Conservation (phyloP, 2,888 invertebrate genomes). For the Phlogophora meticulosa region DNA sequence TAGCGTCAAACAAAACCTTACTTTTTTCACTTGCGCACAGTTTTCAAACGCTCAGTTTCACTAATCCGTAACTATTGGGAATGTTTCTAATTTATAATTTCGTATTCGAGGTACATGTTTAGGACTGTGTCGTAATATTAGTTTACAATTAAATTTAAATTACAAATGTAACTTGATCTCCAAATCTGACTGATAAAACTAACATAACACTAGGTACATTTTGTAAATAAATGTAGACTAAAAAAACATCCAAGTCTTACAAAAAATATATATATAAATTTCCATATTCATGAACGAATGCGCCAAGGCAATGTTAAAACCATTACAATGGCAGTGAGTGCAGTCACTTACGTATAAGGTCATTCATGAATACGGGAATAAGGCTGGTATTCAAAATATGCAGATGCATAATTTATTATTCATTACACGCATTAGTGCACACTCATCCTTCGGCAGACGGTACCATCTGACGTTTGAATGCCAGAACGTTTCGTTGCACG, state of each 20-base stretch:
- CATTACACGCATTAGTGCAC: constrained; percentile 55
- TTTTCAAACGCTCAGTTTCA: constrained; percentile 15
- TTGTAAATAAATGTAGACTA: constrained; percentile 62
- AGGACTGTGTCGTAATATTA: constrained; percentile 54
- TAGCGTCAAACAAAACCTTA: not conserved
- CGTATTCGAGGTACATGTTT: constrained; percentile 69
- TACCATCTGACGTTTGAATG: constrained; percentile 34
- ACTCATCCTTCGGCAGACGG: constrained; percentile 47
- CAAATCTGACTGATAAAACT: constrained; percentile 58
- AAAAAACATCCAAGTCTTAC: constrained; percentile 63
- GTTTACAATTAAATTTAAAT: constrained; percentile 51
- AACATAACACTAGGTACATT: constrained; percentile 60
- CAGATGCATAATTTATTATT: constrained; percentile 51
- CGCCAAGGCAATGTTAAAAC: constrained; percentile 57
- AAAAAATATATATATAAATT: constrained; percentile 59
- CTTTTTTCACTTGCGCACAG: not conserved
- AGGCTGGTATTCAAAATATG: constrained; percentile 56
- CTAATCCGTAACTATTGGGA: constrained; percentile 71
- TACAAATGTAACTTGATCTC: constrained; percentile 57
- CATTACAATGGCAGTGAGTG: constrained; percentile 52
- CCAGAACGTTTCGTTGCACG: constrained; percentile 49
- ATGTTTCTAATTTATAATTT: constrained; percentile 79
- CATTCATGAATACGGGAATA: constrained; percentile 74
- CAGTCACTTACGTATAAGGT: constrained; percentile 57
- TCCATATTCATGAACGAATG: constrained; percentile 73